Conservation (phyloP, 2,113 vertebrate species). For the Trematocara unimaculatum region DNA sequence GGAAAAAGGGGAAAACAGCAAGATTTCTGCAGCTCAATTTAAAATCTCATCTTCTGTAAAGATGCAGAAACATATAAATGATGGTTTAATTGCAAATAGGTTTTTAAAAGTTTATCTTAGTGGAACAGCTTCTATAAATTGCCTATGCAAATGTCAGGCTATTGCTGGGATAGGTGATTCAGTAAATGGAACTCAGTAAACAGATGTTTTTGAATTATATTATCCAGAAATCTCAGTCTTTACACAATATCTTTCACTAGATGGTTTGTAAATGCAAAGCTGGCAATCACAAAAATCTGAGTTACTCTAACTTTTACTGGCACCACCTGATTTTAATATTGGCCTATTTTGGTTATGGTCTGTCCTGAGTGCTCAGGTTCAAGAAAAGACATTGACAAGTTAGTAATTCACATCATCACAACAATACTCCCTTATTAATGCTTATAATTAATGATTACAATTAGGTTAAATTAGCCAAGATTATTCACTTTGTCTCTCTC, state of each 20-base stretch:
- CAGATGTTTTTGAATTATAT: neutral
- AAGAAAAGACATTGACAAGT: neutral
- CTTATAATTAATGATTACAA: neutral
- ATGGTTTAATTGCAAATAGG: neutral
- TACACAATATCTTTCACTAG: neutral
- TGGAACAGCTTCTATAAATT: neutral
- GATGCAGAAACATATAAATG: neutral
- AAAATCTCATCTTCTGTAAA: neutral
- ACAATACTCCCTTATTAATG: neutral
- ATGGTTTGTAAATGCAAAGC: neutral
- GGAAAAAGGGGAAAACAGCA: neutral
- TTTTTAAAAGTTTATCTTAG: neutral
- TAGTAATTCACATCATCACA: neutral
- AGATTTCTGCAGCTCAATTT: neutral
- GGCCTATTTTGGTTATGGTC: neutral
- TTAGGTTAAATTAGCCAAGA: neutral
- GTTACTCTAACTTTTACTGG: neutral
- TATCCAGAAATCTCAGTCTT: neutral
- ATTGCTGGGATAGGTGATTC: neutral
- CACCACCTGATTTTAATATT: neutral
- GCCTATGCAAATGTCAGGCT: neutral
- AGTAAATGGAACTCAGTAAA: neutral
- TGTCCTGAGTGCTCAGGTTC: neutral
- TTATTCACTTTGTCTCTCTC: neutral
- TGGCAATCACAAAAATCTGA: neutral